Evolutionary conservation across 2,113 vertebrate species (phyloP), one percentile per base, ranked within the genome.

Genomic region (Pseudorasbora parva): DNA sequence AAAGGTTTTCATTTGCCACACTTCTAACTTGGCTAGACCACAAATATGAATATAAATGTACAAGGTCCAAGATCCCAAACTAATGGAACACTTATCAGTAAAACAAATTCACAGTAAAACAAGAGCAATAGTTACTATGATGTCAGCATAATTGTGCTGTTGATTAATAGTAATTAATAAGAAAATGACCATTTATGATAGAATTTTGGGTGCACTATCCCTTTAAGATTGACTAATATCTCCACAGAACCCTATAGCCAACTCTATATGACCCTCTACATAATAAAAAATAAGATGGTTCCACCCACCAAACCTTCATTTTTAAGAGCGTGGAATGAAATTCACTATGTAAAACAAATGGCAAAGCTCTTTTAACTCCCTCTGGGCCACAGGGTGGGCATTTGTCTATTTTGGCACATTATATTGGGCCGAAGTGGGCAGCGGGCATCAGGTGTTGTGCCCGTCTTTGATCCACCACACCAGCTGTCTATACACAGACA

Each of bases 381-480:
- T 72, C 41, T 45, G 5, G 74, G 49, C 49, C 49, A 21, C 49
- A 75, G 73, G 14, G 73, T 56, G 71, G 23, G 8, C 25, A 51
- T 76, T 76, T 76, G 49, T 76, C 49, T 76, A 23, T 76, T 56
- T 76, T 76, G 73, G 73, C 73, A 56, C 66, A 69, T 69, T 69
- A n/a, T 21, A 33, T 0, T n/a, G 10, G 11, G 41, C 8, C 41
- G 17, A 75, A 45, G 7, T 4, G 62, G 75, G 45, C 82, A 77
- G 60, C 4, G 84, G 75, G 57, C 87, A 76, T 76, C 73, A 76
- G 73, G 73, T 76, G 73, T 17, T 72, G 69, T 25, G 27, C 73
- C 73, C 49, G 30, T 76, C 27, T 54, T 76, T 56, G 27, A 37
- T 76, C 49, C 19, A 17, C 10, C 49, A 56, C 27, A 76, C 47